Conservation (phyloP, 2,113 vertebrate genomes). For the Atlantisia rogersi region DNA sequence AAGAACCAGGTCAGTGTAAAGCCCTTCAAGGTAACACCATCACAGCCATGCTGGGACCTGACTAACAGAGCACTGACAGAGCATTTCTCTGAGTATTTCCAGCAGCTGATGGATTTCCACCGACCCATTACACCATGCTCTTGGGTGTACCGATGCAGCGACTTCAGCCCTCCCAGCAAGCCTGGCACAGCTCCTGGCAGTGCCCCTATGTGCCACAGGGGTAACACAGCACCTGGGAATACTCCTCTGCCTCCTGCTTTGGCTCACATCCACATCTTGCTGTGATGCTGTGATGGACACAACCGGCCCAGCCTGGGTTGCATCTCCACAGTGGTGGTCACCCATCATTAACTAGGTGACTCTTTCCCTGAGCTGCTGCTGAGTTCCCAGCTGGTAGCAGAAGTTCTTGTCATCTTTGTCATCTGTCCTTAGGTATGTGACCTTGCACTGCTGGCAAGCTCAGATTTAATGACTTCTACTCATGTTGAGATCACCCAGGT, state of each 20-base stretch:
- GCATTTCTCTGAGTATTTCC: not conserved
- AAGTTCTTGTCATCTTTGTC: not conserved
- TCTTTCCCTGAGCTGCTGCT: conserved; percentile 9
- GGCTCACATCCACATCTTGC: not conserved
- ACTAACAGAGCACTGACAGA: not conserved
- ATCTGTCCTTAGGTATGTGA: not conserved
- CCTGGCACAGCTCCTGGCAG: not conserved
- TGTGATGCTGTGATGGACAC: not conserved
- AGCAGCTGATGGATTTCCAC: not conserved
- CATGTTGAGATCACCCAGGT: not conserved
- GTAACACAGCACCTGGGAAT: not conserved
- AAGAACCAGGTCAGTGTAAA: not conserved
- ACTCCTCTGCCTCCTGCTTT: not conserved
- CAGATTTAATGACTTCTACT: conserved; percentile 16
- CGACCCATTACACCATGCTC: not conserved
- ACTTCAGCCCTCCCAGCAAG: not conserved
- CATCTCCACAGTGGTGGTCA: conserved; percentile 9
- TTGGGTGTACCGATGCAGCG: not conserved
- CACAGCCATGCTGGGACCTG: not conserved
- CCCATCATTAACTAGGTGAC: conserved; percentile 30
- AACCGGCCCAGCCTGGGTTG: not conserved
- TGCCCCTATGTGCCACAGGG: accelerated
- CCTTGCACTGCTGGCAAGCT: not conserved
- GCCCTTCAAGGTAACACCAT: not conserved
- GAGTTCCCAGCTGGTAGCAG: not conserved